phyloP scores from a whole-genome alignment of 2,797 vertebrate genomes.

The Coilia nasus region DNA sequence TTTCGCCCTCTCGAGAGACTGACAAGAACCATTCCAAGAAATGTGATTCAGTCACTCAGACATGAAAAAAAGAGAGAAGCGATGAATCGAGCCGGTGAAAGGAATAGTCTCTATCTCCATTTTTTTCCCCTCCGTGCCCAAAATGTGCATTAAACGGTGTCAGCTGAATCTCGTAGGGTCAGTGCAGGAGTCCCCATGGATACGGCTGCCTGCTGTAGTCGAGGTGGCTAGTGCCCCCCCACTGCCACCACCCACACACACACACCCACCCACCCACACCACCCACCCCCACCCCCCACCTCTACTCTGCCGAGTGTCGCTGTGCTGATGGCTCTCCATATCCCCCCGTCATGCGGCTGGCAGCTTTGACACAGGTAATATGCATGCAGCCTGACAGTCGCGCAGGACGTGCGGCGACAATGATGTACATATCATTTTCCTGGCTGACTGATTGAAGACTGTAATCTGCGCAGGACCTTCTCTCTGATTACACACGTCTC shows the following conservation, averaged over 20 bases:
- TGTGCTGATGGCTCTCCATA: slow-evolving; percentile 75
- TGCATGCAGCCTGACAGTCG: slow-evolving; percentile 74
- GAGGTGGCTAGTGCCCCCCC: slow-evolving; percentile 44
- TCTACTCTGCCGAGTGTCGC: slow-evolving; percentile 67
- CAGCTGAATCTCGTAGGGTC: slow-evolving; percentile 70
- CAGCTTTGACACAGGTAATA: slow-evolving; percentile 84
- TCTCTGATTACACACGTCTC: slow-evolving; percentile 80
- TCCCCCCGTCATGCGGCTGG: slow-evolving; percentile 75
- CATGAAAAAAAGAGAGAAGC: slow-evolving; percentile 53
- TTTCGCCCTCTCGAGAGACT: not conserved
- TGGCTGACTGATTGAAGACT: slow-evolving; percentile 85
- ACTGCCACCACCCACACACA: slow-evolving; percentile 48
- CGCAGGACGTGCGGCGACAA: slow-evolving; percentile 71
- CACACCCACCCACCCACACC: slow-evolving; percentile 28
- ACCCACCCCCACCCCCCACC: slow-evolving; percentile 44
- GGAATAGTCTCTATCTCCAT: slow-evolving; percentile 59
- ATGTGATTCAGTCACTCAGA: slow-evolving; percentile 54
- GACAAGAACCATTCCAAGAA: slow-evolving; percentile 62
- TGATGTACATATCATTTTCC: slow-evolving; percentile 87
- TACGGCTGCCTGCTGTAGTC: slow-evolving; percentile 63
- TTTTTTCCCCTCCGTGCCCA: slow-evolving; percentile 52
- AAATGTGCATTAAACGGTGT: slow-evolving; percentile 79
- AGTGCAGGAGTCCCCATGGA: slow-evolving; percentile 68
- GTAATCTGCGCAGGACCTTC: slow-evolving; percentile 83
- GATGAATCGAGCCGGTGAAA: slow-evolving; percentile 63